Percentiles rank a stretch among this genome's conserved stretches.
These are phyloP conservation scores for Tenebrosternarchus preto DNA, from an alignment of 2,113 vertebrate species.

Conservation along the genomic window DNA sequence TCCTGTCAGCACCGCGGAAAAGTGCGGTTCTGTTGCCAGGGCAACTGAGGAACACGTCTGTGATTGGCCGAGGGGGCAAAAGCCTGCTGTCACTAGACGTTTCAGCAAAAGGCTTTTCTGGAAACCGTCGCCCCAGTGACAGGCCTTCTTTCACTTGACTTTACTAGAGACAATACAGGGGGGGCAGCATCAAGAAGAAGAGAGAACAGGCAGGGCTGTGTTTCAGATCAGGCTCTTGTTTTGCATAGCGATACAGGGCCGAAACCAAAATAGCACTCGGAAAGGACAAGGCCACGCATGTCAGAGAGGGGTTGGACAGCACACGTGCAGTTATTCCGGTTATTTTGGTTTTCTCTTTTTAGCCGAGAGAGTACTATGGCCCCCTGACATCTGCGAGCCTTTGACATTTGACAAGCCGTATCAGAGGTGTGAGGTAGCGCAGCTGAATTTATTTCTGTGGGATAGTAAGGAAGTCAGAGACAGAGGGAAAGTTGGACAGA, in stretches of 20 bases:
- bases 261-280: neutral
- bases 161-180: neutral
- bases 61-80: constrained; percentile 45
- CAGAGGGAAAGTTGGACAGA: neutral
- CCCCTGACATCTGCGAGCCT: constrained; percentile 30
- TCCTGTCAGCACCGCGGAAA: constrained; percentile 22
- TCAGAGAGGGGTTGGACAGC: neutral
- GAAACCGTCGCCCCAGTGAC: neutral
- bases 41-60: constrained; percentile 39
- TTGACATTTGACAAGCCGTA: constrained; percentile 24
- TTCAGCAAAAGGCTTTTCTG: constrained; percentile 22
- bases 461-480: constrained; percentile 12
- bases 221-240: constrained; percentile 1
- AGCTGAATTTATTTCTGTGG: constrained; percentile 34
- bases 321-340: neutral
- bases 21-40: constrained; percentile 42
- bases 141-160: constrained; percentile 17
- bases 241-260: neutral
- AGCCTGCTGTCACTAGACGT: constrained; percentile 36
- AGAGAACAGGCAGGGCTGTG: neutral
- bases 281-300: neutral
- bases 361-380: constrained; percentile 25
- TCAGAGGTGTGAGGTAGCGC: constrained; percentile 6
- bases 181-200: neutral
- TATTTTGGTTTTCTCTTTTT: constrained; percentile 20